phyloP scores from a whole-genome alignment of 2,888 invertebrate genomes.

The Alloplasta piceator region DNA sequence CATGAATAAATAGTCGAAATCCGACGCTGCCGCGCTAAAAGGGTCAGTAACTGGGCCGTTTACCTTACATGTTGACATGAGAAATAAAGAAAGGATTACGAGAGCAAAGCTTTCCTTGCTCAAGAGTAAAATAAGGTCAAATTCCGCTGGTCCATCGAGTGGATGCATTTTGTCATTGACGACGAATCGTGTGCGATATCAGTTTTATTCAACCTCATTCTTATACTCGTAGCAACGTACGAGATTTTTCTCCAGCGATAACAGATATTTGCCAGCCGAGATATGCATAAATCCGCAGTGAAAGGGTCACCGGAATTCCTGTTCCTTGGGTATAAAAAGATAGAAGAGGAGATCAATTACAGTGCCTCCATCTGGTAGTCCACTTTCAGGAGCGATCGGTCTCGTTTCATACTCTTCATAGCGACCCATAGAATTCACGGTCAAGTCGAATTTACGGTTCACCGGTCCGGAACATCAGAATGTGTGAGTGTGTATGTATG shows the following conservation, averaged over 20 bases:
- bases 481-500: neutral
- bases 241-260: neutral
- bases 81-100: no score
- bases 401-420: neutral
- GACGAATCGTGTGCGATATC: neutral
- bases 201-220: constrained; percentile 1
- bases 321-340: constrained; percentile 9
- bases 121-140: no score
- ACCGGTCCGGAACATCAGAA: neutral
- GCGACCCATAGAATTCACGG: constrained; percentile 16
- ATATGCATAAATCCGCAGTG: neutral
- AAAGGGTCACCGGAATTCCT: constrained; percentile 17
- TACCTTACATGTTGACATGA: no score
- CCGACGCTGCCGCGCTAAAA: no score
- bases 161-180: no score
- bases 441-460: constrained; percentile 8
- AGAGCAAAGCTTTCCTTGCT: no score
- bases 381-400: neutral
- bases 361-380: neutral
- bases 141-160: no score
- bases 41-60: no score
- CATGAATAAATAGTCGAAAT: no score
- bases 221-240: neutral
- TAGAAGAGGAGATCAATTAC: neutral
- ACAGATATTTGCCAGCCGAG: neutral